Evolutionary conservation across 2,888 invertebrate species (phyloP).

Genomic region (Drosophila paracracens): DNA sequence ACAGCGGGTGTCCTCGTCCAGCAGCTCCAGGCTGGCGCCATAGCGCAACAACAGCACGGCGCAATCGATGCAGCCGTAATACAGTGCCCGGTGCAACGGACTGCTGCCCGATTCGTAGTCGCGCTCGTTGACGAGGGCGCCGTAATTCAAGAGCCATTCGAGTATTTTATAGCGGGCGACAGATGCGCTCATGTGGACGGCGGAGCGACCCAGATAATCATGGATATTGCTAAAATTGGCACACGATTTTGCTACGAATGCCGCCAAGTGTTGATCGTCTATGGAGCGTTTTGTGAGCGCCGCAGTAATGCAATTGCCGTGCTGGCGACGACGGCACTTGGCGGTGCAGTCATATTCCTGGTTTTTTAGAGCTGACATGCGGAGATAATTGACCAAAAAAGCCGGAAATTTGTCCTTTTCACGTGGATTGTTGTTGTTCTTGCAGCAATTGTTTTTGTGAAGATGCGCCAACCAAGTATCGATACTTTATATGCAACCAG

Average conservation of each 20-base stretch:
- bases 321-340: slow-evolving; percentile 86
- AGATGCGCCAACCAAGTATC: slow-evolving; percentile 11
- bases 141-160: slow-evolving; percentile 90
- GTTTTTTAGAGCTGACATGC: slow-evolving; percentile 70
- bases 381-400: slow-evolving; percentile 24
- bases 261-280: slow-evolving; percentile 87
- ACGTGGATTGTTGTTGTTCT: slow-evolving; percentile 32
- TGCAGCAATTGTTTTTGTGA: slow-evolving; percentile 13
- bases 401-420: slow-evolving; percentile 37
- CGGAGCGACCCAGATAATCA: slow-evolving; percentile 90
- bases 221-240: slow-evolving; percentile 87
- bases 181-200: slow-evolving; percentile 92
- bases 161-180: slow-evolving; percentile 89
- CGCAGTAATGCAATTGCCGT: slow-evolving; percentile 86
- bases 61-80: slow-evolving; percentile 92
- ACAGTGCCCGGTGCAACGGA: slow-evolving; percentile 92
- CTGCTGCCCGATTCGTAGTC: slow-evolving; percentile 88
- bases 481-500: slow-evolving; percentile 10
- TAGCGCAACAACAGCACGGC: slow-evolving; percentile 90
- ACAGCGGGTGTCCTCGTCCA: slow-evolving; percentile 81
- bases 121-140: slow-evolving; percentile 80
- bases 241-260: slow-evolving; percentile 87
- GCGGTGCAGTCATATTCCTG: slow-evolving; percentile 86
- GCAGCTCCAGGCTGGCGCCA: slow-evolving; percentile 85
- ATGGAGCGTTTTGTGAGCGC: slow-evolving; percentile 88